Base-by-base conservation (phyloP, 2,113 vertebrate genomes). In the Cromileptes altivelis region DNA sequence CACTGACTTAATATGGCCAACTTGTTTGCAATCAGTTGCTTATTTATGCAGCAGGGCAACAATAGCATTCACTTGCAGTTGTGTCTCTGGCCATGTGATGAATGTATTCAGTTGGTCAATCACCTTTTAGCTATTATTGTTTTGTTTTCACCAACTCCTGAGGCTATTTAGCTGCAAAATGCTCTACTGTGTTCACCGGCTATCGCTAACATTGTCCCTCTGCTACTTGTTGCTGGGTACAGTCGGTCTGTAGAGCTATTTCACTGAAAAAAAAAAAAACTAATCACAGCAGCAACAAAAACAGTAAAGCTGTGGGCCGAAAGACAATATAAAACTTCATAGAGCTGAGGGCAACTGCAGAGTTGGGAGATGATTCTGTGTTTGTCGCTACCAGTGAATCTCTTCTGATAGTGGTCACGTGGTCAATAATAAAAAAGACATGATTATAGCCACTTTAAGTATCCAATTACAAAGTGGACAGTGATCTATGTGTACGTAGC, bases 401-500 rank as follows among this genome's bases (percentile, higher is more conserved):
- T 56, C 33, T 50, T 57, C 60, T 42, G 5, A 69, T 37, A 58
- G 30, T 42, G 13, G 7, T 75, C 55, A 57, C n/a, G 27, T 50
- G 40, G 72, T 52, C 42, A 42, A 15, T 56, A 49, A 19, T 30
- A 45, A 15, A 27, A 47, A 21, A 14, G 12, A 8, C 5, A 37
- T 37, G 33, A 73, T n/a, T 61, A 52, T 3, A 45, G 53, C n/a
- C 3, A 0, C 63, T 58, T 73, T 27, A 25, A 61, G 42, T 53
- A 53, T 70, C 47, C 42, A 67, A 71, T 82, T 82, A 79, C 61
- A 76, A 37, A 62, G 30, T 49, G 69, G 88, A 82, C 53, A 81
- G 52, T 86, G 87, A 91, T 86, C 0, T 75, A 78, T 87, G 55
- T 77, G 40, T 75, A 27, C 50, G 56, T 53, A 40, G 70, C 23